Conservation (phyloP, 2,888 invertebrate species). For the Proisotoma minuta region DNA sequence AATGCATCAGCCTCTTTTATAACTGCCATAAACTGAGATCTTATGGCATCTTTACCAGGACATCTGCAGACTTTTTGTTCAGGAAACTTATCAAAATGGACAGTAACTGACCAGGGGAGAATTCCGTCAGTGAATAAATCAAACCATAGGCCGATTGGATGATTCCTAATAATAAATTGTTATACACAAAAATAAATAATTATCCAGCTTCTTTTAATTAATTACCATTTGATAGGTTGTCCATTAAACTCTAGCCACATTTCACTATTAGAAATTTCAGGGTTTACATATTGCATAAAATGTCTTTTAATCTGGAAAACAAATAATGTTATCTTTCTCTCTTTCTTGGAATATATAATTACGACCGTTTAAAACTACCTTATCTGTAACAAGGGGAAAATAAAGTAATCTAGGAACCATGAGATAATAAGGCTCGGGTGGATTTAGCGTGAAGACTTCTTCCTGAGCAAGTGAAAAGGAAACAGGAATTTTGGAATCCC, state of each 20-base stretch:
- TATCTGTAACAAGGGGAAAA: conserved; percentile 90
- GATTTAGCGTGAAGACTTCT: conserved; percentile 81
- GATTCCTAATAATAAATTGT: conserved; percentile 54
- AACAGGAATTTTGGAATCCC: conserved; percentile 92
- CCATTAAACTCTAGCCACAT: conserved; percentile 94
- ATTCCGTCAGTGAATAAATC: conserved; percentile 71
- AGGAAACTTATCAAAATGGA: conserved; percentile 93
- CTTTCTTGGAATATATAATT: neutral
- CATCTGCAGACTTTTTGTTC: conserved; percentile 82
- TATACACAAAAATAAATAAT: neutral
- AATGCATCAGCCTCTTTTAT: conserved; percentile 98
- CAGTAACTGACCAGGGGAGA: conserved; percentile 88
- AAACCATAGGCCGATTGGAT: conserved; percentile 77
- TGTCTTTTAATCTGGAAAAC: conserved; percentile 73
- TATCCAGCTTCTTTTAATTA: too few relatives aligned
- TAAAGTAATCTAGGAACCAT: conserved; percentile 92
- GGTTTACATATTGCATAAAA: conserved; percentile 74
- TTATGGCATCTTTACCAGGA: conserved; percentile 75
- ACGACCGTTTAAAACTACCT: conserved; percentile 58
- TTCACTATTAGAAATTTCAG: conserved; percentile 75
- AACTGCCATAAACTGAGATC: conserved; percentile 86
- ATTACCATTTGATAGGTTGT: conserved; percentile 77
- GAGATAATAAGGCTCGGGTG: conserved; percentile 86
- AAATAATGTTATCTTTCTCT: conserved; percentile 14
- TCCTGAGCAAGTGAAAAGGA: conserved; percentile 84